Percentiles rank a stretch among this genome's conserved stretches.
These are phyloP conservation scores for Scatophagus argus DNA, from an alignment of 2,113 vertebrate genomes.

Conservation along the genomic window DNA sequence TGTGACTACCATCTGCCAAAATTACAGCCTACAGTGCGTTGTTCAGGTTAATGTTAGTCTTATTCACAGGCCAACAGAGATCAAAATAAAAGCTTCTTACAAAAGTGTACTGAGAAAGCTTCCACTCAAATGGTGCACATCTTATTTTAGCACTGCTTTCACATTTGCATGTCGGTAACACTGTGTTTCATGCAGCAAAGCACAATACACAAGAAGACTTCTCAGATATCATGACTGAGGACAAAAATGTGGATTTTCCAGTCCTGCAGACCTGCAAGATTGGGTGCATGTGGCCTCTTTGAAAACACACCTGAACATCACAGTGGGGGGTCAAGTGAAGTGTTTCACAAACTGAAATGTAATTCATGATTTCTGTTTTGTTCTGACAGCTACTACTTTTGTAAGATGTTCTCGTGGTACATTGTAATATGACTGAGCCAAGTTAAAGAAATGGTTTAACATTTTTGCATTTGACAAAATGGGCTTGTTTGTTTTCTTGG, in stretches of 20 bases:
- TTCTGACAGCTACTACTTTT: not conserved
- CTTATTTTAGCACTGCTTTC: conserved; percentile 1
- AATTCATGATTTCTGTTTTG: not conserved
- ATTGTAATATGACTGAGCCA: not conserved
- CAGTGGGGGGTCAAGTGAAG: not conserved
- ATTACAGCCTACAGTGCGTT: not conserved
- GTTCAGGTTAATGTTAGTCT: not conserved
- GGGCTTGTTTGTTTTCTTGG: not conserved
- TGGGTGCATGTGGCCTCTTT: conserved; percentile 31
- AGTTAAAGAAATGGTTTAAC: not conserved
- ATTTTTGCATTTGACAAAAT: not conserved
- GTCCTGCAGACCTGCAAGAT: conserved; percentile 33
- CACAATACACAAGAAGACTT: conserved; percentile 44
- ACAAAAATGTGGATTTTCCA: conserved; percentile 73
- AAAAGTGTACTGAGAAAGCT: not conserved
- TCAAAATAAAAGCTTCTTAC: conserved; percentile 5
- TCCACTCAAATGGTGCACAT: not conserved
- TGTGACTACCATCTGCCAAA: not conserved
- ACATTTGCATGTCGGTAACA: conserved; percentile 13
- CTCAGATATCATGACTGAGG: conserved; percentile 63
- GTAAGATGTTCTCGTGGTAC: not conserved
- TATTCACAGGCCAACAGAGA: not conserved
- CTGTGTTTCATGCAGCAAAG: conserved; percentile 2
- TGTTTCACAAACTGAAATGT: not conserved
- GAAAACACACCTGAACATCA: conserved; percentile 43